These are phyloP conservation scores for Aratinga solstitialis DNA, from an alignment of 2,797 vertebrate genomes.

Conservation along the genomic window DNA sequence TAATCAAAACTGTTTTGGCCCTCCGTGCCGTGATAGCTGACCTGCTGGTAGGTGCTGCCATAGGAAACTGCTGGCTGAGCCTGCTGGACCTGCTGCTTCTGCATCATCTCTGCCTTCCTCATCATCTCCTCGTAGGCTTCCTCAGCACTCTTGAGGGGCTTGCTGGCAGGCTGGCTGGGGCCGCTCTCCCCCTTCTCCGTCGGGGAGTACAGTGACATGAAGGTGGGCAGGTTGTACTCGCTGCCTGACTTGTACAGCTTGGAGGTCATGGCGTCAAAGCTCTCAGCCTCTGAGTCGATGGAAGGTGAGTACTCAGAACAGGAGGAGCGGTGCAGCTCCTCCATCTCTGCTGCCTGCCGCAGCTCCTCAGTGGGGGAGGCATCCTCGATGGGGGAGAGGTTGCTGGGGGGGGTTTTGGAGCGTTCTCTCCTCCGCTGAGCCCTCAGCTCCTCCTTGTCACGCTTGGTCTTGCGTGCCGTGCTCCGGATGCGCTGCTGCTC, in stretches of 20 bases:
- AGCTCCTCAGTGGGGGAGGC: constrained; percentile 98
- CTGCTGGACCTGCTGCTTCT: constrained; percentile 84
- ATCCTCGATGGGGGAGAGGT: constrained; percentile 97
- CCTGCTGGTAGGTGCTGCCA: constrained; percentile 72
- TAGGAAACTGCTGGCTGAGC: constrained; percentile 75
- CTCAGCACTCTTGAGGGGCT: constrained; percentile 96
- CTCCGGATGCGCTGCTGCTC: constrained; percentile 98
- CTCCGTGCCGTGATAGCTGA: constrained; percentile 72
- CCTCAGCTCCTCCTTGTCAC: constrained; percentile 97
- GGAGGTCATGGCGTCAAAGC: constrained; percentile 87
- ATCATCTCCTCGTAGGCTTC: constrained; percentile 99
- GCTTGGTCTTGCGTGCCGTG: constrained; percentile 94
- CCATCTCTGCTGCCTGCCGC: constrained; percentile 98
- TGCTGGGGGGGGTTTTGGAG: constrained; percentile 98
- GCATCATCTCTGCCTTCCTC: constrained; percentile 96
- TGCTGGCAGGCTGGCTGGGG: constrained; percentile 82
- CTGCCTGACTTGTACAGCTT: constrained; percentile 96
- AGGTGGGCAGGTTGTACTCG: constrained; percentile 96
- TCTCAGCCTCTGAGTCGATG: constrained; percentile 96
- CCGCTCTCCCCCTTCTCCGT: constrained; percentile 85
- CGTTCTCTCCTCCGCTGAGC: constrained; percentile 96
- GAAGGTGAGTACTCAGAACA: constrained; percentile 98
- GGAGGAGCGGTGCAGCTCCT: constrained; percentile 97
- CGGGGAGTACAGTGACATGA: constrained; percentile 96
- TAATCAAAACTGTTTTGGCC: constrained; percentile 81